Base-by-base conservation (phyloP, 2,888 invertebrate species). In the Rhaphigaster nebulosa region DNA sequence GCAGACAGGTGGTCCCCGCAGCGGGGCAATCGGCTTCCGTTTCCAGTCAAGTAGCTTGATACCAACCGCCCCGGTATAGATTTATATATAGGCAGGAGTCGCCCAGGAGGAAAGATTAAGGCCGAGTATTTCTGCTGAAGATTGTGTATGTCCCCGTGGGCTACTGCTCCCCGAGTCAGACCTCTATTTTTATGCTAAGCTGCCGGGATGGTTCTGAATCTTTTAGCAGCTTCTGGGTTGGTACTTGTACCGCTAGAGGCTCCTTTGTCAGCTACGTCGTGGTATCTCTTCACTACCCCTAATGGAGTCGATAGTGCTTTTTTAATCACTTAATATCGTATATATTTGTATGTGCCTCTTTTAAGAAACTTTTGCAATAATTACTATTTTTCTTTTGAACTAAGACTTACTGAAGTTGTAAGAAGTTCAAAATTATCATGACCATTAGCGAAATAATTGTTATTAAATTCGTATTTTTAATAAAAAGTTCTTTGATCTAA, bases 21-120 rank as follows among this genome's bases (percentile, higher is more conserved):
- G 84, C 45, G 45, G 45, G 45, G 13, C 41, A 80, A 80, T 80
- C 80, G 29, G 38, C 38, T 38, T 26, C 45, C 84, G 84, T 84
- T 84, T 84, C 84, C 84, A 50, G 45, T 84, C 84, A 50, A 84
- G 45, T 50, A 45, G 84, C 45, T 45, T 50, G 84, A 45, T 84
- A 8, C 45, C 13, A 45, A 23, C 80, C 8, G 84, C 45, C 26
- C 26, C 45, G 45, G 84, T 84, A 34, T n/a, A n/a, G 84, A 84
- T 84, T 84, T 84, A 84, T 84, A 84, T 50, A 50, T 10, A 13
- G 84, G 26, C 1, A n/a, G 84, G 84, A n/a, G 34, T 45, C 45
- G 13, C 45, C 4, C 84, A 84, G 45, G 84, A n/a, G 38, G 84
- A 84, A 84, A 84, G 45, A 84, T 84, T 84, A 84, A 45, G 84